Conservation (phyloP, 2,888 invertebrate genomes). For the Idaea dimidiata region DNA sequence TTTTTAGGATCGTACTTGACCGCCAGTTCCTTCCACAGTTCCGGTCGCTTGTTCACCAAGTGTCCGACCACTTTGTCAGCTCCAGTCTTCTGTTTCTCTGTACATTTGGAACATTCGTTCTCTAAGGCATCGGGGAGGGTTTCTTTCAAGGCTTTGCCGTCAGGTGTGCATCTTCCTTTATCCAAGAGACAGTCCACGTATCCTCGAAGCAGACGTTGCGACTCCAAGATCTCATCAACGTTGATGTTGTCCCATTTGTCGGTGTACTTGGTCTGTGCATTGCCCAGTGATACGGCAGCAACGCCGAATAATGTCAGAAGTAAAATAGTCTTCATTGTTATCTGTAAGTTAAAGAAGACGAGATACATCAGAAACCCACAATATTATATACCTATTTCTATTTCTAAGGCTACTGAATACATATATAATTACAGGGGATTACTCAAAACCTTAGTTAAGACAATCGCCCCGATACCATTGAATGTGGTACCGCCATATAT, state of each 20-base stretch:
- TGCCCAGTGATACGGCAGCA: conserved; percentile 55
- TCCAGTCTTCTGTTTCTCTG: conserved; percentile 74
- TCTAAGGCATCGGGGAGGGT: conserved; percentile 86
- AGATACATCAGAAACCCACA: conserved; percentile 5
- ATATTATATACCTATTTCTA: no score
- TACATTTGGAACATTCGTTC: conserved; percentile 86
- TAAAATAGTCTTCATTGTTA: conserved; percentile 62
- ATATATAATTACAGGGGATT: no score
- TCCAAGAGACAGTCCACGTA: conserved; percentile 86
- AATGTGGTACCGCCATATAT: no score
- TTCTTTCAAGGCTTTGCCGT: conserved; percentile 81
- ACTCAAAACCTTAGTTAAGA: no score
- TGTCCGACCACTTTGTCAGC: conserved; percentile 85
- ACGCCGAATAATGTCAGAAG: conserved; percentile 56
- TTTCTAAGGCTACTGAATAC: no score
- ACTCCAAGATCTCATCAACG: conserved; percentile 84
- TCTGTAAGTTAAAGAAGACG: conserved; percentile 42
- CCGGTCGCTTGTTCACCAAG: conserved; percentile 85
- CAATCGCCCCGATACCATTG: no score
- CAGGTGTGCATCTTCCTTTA: conserved; percentile 83
- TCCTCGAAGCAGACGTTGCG: conserved; percentile 83
- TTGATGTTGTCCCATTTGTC: conserved; percentile 86
- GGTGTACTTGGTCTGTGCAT: conserved; percentile 78
- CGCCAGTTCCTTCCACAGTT: conserved; percentile 84
- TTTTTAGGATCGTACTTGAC: conserved; percentile 86